phyloP scores from a whole-genome alignment of 2,797 vertebrate species.

The Dryobates pubescens region DNA sequence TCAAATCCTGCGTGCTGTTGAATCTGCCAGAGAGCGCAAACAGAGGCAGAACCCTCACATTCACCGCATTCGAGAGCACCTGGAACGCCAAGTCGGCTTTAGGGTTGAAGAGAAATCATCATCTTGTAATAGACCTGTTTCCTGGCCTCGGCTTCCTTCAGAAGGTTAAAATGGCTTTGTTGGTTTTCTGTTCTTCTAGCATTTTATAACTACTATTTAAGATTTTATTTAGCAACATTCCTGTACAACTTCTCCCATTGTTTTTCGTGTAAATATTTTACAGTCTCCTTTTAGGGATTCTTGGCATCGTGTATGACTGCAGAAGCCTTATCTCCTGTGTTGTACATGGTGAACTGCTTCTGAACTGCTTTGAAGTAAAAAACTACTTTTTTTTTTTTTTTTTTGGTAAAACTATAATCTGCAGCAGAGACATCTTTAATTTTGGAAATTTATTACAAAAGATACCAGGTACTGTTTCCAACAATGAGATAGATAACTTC shows the following conservation, averaged over 20 bases:
- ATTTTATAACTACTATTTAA: neutral
- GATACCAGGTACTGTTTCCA: neutral
- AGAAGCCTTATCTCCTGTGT: neutral
- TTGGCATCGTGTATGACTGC: neutral
- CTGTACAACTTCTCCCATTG: neutral
- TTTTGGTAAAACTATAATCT: neutral
- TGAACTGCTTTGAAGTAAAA: neutral
- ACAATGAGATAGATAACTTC: neutral
- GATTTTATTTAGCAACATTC: neutral
- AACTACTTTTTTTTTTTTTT: neutral
- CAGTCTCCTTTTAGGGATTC: neutral
- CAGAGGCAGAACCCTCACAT: conserved; percentile 73
- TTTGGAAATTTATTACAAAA: neutral
- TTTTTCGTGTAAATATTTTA: neutral
- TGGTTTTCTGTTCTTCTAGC: neutral
- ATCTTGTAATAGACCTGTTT: conserved; percentile 32
- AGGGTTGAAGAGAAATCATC: conserved; percentile 66
- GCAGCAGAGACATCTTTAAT: neutral
- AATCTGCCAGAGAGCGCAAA: conserved; percentile 65
- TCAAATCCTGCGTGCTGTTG: conserved; percentile 63
- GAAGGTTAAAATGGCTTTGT: neutral
- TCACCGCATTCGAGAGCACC: conserved; percentile 70
- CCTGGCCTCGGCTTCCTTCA: neutral
- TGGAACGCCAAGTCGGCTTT: conserved; percentile 71
- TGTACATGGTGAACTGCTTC: neutral